Percentiles rank a stretch among this genome's conserved stretches.
phyloP scores from a whole-genome alignment of 1,140 invertebrate species.

The Stegodyphus dumicola region DNA sequence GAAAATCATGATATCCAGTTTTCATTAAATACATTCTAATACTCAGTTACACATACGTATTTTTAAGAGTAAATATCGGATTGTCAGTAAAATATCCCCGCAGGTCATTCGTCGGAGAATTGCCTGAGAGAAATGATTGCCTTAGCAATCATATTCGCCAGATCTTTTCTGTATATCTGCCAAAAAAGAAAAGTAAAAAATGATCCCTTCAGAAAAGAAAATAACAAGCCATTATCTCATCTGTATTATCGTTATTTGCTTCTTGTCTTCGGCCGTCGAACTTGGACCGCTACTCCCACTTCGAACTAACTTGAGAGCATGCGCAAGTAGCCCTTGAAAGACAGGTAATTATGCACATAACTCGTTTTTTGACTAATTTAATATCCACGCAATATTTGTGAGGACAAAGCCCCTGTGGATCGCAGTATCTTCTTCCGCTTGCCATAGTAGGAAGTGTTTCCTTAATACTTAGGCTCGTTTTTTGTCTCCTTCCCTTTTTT shows the following conservation, averaged over 20 bases:
- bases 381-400: constrained; percentile 17
- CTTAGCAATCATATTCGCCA: too few relatives aligned
- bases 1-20: too few relatives aligned
- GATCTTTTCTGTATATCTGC: too few relatives aligned
- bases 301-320: constrained; percentile 14
- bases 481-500: too few relatives aligned
- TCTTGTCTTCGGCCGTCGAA: constrained; percentile 37
- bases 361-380: background rate
- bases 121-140: too few relatives aligned
- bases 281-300: constrained; percentile 39
- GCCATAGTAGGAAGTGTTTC: background rate
- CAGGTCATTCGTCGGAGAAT: too few relatives aligned
- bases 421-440: constrained; percentile 21
- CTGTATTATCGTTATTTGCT: constrained; percentile 41
- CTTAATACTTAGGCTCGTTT: too few relatives aligned
- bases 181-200: too few relatives aligned
- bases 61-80: too few relatives aligned
- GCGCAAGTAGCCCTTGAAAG: constrained; percentile 5
- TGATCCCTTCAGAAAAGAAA: constrained; percentile 5
- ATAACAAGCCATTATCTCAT: constrained; percentile 36
- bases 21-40: too few relatives aligned
- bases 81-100: too few relatives aligned
- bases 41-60: too few relatives aligned
- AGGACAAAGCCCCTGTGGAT: constrained; percentile 26
- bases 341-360: constrained; percentile 9